Base-by-base conservation (phyloP, 2,888 invertebrate genomes). In the Tiliacea citrago region DNA sequence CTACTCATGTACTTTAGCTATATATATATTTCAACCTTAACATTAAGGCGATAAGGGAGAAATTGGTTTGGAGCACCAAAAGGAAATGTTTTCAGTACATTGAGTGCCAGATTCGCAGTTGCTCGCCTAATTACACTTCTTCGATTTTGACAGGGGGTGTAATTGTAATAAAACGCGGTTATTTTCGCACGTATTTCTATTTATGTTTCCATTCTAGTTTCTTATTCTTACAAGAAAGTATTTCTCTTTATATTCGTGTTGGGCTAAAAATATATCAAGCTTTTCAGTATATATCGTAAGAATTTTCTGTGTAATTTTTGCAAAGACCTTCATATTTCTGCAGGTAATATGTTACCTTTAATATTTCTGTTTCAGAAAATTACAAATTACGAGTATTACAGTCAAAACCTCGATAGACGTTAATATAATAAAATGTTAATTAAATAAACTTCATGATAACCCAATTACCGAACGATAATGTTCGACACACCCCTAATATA, bases 71-170 rank as follows among this genome's bases (percentile, higher is more conserved):
- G 12, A 47, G 84, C 88, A 85, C 86, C 85, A 82, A 87, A 88
- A 87, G 86, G 73, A 81, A 82, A 89, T 85, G 79, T 77, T 80
- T 79, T 69, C 67, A 68, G 75, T 86, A 85, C 73, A 78, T 80
- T 75, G 77, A 68, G 61, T 75, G 75, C 74, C 75, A 79, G 76
- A 61, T 80, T 82, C 75, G 65, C 84, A 86, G 86, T 85, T 88
- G 85, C 85, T 88, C 83, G 83, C 88, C 84, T 88, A 88, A 91
- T 90, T 90, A 89, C 86, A 86, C 87, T 86, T 85, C 83, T 89
- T 88, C 83, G 88, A 89, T 89, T 89, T 82, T 88, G 88, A 89
- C 88, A 85, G 75, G 76, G 67, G 77, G 78, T 81, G 72, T 77
- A 42, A 78, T 83, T 71, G 75, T 83, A 74, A 75, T 78, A 83